phyloP scores from a whole-genome alignment of 2,888 invertebrate species.

The Thymelicus sylvestris region DNA sequence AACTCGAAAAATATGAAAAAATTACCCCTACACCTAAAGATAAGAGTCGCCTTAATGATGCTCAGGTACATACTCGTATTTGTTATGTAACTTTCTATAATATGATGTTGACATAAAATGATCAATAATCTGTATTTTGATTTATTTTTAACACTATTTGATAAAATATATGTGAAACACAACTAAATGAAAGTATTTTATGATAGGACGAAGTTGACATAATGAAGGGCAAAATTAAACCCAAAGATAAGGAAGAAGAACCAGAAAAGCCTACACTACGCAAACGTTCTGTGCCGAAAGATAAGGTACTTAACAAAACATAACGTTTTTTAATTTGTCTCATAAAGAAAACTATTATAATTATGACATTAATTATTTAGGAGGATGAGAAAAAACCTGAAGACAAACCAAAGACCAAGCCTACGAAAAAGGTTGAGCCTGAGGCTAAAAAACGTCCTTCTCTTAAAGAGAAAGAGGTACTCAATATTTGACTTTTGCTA shows the following conservation, averaged over 20 bases:
- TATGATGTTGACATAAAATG: not conserved
- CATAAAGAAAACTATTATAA: constrained; percentile 14
- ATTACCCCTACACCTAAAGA: constrained; percentile 72
- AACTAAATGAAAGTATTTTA: constrained; percentile 34
- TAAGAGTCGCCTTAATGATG: constrained; percentile 71
- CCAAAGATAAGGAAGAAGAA: constrained; percentile 75
- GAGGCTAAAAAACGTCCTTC: constrained; percentile 75
- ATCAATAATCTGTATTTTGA: not conserved
- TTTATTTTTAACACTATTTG: not conserved
- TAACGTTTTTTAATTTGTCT: not conserved
- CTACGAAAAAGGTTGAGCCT: constrained; percentile 70
- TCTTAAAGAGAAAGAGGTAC: constrained; percentile 79
- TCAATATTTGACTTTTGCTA: constrained; percentile 18
- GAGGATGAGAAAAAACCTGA: constrained; percentile 77
- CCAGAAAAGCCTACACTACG: constrained; percentile 72
- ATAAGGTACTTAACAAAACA: constrained; percentile 63
- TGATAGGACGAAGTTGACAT: constrained; percentile 75
- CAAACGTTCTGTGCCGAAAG: constrained; percentile 73
- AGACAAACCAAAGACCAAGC: constrained; percentile 75
- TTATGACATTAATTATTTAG: constrained; percentile 51
- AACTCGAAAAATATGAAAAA: constrained; percentile 88
- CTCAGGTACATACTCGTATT: constrained; percentile 60
- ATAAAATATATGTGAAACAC: not conserved
- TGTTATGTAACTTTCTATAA: not conserved
- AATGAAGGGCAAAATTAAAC: constrained; percentile 78